These are phyloP conservation scores for Epizoanthus rinbou DNA, from an alignment of 92 coral and sea anemone species.

Conservation along the genomic window DNA sequence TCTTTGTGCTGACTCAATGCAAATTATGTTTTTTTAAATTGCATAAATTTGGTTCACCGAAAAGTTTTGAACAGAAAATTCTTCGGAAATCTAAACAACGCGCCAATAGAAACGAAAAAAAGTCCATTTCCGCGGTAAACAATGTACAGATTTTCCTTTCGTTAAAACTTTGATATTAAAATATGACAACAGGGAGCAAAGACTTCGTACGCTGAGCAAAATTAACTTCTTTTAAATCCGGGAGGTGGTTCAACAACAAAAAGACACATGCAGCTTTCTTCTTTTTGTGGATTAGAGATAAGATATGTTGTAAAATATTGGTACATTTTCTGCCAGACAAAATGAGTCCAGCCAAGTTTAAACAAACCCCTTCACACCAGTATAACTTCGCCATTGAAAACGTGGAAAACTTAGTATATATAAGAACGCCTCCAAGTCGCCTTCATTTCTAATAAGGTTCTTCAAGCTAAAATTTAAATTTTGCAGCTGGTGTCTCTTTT, in stretches of 20 bases:
- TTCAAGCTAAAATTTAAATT: conserved; percentile 78
- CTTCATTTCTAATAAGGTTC: conserved; percentile 49
- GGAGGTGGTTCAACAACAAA: conserved; percentile 23
- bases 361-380: not conserved
- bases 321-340: not conserved
- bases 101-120: not conserved
- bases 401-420: conserved; percentile 6
- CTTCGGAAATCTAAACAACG: conserved; percentile 4
- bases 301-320: not conserved
- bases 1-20: conserved; percentile 28
- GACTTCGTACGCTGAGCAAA: not conserved
- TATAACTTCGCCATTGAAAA: not conserved
- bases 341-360: not conserved
- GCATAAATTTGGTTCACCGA: conserved; percentile 30
- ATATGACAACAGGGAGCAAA: not conserved
- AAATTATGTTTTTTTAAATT: conserved; percentile 9
- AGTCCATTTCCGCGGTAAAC: not conserved
- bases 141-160: conserved; percentile 1
- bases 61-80: conserved; percentile 6
- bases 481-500: conserved; percentile 82
- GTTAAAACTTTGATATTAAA: not conserved
- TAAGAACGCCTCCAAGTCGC: conserved; percentile 48
- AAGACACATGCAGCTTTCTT: conserved; percentile 31
- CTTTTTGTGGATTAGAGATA: conserved; percentile 20
- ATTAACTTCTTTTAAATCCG: conserved; percentile 28